phyloP scores from a whole-genome alignment of 2,888 invertebrate species.

The Clivina fossor region DNA sequence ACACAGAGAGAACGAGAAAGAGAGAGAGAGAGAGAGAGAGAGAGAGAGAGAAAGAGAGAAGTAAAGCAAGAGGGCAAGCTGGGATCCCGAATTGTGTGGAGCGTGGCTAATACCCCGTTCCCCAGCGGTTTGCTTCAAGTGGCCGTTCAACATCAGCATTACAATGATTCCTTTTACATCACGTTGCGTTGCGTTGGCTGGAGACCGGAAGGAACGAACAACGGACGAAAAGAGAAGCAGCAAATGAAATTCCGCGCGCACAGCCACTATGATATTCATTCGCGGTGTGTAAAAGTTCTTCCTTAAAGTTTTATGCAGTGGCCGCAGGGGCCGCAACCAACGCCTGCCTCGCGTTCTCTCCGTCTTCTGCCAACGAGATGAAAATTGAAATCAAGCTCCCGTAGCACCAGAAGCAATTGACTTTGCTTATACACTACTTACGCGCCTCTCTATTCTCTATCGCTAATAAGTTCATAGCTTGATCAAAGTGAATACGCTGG shows the following conservation, averaged over 20 bases:
- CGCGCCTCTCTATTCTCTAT: too few relatives aligned
- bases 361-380: slow-evolving; percentile 1
- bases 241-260: slow-evolving; percentile 7
- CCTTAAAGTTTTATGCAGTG: neutral
- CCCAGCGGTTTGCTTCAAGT: neutral
- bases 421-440: too few relatives aligned
- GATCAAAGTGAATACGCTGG: too few relatives aligned
- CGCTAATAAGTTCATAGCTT: too few relatives aligned
- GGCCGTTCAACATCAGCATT: slow-evolving; percentile 8
- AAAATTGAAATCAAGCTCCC: slow-evolving; percentile 10
- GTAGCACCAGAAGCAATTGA: too few relatives aligned
- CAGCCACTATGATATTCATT: slow-evolving; percentile 8
- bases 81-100: too few relatives aligned
- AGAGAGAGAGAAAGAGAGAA: neutral
- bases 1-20: too few relatives aligned
- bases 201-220: neutral
- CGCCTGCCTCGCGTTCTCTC: too few relatives aligned
- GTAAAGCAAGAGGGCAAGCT: too few relatives aligned
- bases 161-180: slow-evolving; percentile 10
- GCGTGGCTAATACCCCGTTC: neutral
- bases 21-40: too few relatives aligned
- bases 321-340: neutral
- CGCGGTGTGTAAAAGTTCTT: slow-evolving; percentile 3
- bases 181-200: neutral
- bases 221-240: too few relatives aligned